phyloP scores from a whole-genome alignment of 2,113 vertebrate species.

The Anoura caudifer region DNA sequence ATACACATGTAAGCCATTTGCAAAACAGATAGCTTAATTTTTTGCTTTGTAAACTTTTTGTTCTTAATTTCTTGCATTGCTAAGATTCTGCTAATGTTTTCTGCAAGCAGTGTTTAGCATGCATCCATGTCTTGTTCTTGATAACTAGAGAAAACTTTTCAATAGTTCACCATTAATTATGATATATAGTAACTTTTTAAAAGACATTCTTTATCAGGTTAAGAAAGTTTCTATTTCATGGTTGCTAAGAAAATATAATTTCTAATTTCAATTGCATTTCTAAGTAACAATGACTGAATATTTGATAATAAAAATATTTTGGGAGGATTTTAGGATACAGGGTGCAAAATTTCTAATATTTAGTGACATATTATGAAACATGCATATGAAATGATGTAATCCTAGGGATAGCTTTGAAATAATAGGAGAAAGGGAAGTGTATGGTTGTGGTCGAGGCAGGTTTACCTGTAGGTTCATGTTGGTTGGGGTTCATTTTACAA shows the following conservation, averaged over 20 bases:
- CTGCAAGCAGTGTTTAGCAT: background rate
- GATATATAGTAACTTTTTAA: background rate
- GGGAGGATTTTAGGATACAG: background rate
- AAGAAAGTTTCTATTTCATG: background rate
- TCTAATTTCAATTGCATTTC: background rate
- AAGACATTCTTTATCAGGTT: background rate
- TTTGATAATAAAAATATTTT: background rate
- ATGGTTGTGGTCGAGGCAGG: background rate
- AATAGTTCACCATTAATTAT: background rate
- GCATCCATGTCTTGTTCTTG: background rate
- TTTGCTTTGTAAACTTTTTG: background rate
- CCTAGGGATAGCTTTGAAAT: background rate
- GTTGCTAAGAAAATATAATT: background rate
- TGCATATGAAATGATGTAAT: background rate
- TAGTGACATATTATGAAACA: background rate
- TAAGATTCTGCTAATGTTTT: background rate
- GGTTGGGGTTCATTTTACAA: background rate
- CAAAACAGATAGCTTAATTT: background rate
- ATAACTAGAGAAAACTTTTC: background rate
- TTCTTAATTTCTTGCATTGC: background rate
- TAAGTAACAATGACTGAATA: background rate
- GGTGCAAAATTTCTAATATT: background rate
- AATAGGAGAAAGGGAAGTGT: background rate
- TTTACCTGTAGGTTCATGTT: background rate
- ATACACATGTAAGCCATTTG: background rate